phyloP scores from a whole-genome alignment of 2,797 vertebrate species.

The Poeciliopsis paucimaculata region DNA sequence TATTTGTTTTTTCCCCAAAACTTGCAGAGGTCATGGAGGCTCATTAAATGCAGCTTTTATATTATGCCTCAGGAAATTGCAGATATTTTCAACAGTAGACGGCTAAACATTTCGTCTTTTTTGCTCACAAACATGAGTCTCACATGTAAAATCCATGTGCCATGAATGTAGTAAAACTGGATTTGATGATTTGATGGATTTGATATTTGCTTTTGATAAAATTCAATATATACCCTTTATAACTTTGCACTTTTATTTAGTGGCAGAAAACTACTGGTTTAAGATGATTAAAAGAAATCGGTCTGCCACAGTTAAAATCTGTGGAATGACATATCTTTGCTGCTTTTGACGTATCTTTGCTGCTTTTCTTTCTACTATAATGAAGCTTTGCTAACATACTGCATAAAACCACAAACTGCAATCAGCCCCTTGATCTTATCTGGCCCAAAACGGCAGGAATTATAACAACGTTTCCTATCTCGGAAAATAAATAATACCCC shows the following conservation, averaged over 20 bases:
- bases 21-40: not conserved
- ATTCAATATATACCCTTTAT: not conserved
- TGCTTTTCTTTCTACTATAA: no score
- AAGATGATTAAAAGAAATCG: not conserved
- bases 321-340: not conserved
- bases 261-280: not conserved
- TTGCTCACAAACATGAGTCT: not conserved
- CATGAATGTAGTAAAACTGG: not conserved
- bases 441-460: slow-evolving; percentile 11
- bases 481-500: not conserved
- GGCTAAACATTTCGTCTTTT: not conserved
- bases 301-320: no score
- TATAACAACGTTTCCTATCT: slow-evolving; percentile 18
- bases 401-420: slow-evolving; percentile 39
- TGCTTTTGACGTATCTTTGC: no score
- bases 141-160: not conserved
- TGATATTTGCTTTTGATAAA: not conserved
- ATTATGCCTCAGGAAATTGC: not conserved
- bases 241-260: not conserved
- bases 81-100: not conserved
- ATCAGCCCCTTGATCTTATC: slow-evolving; percentile 1
- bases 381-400: slow-evolving; percentile 7
- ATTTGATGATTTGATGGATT: no score
- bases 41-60: not conserved
- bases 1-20: not conserved